phyloP scores from a whole-genome alignment of 64 coral and sea anemone genomes.

The Montipora cactus region DNA sequence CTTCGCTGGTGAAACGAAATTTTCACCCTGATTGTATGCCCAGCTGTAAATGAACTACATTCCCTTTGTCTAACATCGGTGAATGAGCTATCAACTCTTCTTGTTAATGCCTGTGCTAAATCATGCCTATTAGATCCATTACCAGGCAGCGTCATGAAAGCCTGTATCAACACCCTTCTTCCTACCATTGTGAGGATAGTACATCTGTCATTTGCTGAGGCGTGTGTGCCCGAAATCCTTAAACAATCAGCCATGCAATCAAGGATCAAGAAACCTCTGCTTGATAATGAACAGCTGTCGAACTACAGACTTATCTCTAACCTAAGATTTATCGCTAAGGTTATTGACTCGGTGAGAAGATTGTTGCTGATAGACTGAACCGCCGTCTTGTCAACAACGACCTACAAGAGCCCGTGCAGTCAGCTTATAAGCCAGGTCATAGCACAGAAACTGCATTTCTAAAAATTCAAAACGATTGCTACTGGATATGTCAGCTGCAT shows the following conservation, averaged over 20 bases:
- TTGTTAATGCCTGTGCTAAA: background rate
- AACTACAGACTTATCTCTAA: too few species aligned
- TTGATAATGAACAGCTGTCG: too few species aligned
- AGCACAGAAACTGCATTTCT: background rate
- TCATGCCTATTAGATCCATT: background rate
- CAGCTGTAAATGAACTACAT: too few species aligned
- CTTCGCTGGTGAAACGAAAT: too few species aligned
- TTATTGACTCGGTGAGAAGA: too few species aligned
- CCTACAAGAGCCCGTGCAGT: background rate
- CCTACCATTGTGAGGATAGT: too few species aligned
- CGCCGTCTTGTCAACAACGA: background rate
- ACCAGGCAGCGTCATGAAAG: background rate
- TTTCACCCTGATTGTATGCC: too few species aligned
- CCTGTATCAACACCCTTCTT: background rate
- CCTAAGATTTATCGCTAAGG: too few species aligned
- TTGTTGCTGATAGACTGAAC: too few species aligned
- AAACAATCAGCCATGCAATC: background rate
- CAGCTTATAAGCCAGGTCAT: background rate
- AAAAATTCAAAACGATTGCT: background rate
- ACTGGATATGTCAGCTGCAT: background rate
- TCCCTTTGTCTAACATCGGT: too few species aligned
- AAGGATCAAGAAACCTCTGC: background rate
- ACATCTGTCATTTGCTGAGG: background rate
- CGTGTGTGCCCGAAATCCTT: background rate
- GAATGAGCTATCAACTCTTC: too few species aligned